Evolutionary conservation across 2,888 invertebrate species (phyloP).

Genomic region (Resseliella maxima): DNA sequence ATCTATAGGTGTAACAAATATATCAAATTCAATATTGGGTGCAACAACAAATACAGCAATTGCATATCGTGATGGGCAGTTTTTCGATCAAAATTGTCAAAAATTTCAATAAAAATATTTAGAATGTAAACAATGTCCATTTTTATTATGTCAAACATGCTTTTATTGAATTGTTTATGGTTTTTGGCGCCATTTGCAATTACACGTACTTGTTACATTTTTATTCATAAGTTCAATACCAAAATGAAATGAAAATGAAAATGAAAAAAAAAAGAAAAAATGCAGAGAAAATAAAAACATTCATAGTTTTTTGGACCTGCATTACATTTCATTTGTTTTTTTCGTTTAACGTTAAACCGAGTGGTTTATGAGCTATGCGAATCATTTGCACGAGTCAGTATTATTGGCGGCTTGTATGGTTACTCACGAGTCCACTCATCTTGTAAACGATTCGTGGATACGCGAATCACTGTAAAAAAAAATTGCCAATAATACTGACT

Average conservation of each 20-base stretch:
- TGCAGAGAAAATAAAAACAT: background rate
- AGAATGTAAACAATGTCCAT: background rate
- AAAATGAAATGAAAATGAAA: too few relatives aligned
- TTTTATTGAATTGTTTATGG: background rate
- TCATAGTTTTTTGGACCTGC: too few relatives aligned
- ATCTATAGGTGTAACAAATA: conserved; percentile 22
- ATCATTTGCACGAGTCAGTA: too few relatives aligned
- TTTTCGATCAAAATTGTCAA: conserved; percentile 67
- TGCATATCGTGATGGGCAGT: conserved; percentile 67
- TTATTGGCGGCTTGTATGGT: too few relatives aligned
- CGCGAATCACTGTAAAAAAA: too few relatives aligned
- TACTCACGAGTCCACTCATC: too few relatives aligned
- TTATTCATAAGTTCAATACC: background rate
- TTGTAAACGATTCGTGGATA: too few relatives aligned
- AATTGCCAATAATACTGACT: too few relatives aligned
- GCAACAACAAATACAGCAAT: conserved; percentile 57
- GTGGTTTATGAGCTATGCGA: too few relatives aligned
- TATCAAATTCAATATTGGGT: conserved; percentile 39
- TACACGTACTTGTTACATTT: background rate
- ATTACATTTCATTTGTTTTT: too few relatives aligned
- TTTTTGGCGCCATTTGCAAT: background rate
- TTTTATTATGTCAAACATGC: conserved; percentile 7
- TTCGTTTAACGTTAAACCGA: too few relatives aligned
- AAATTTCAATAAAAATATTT: too few relatives aligned
- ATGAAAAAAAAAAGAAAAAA: background rate